Evolutionary conservation across 2,113 vertebrate genomes (phyloP).

Genomic region (Chloropsis cyanopogon): DNA sequence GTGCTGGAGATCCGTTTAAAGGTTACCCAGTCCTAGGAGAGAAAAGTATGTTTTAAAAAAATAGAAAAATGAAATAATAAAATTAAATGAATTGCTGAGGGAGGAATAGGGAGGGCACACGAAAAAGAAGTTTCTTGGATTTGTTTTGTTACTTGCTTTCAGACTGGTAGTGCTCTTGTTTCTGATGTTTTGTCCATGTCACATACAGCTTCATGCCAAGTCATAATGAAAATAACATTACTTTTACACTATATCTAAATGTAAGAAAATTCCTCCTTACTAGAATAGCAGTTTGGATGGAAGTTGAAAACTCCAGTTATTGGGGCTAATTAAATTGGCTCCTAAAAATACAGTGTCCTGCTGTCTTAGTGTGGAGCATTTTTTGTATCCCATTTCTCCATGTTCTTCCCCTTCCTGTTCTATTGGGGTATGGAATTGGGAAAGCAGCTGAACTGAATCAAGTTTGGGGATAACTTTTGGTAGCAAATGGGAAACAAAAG

Average conservation of each 20-base stretch:
- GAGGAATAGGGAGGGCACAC: not conserved
- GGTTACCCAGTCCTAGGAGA: not conserved
- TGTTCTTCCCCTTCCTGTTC: not conserved
- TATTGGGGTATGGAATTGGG: fast-evolving
- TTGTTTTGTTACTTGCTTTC: not conserved
- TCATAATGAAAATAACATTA: not conserved
- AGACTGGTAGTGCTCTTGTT: not conserved
- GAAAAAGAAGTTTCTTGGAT: not conserved
- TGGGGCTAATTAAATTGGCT: not conserved
- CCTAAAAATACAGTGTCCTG: not conserved
- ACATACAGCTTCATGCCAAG: not conserved
- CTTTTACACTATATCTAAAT: not conserved
- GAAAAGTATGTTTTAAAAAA: not conserved
- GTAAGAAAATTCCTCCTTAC: not conserved
- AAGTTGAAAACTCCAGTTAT: not conserved
- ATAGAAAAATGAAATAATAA: not conserved
- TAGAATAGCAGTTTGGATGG: not conserved
- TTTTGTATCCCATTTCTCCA: not conserved
- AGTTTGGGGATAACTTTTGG: not conserved
- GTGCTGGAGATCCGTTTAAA: not conserved
- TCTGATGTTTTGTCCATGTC: not conserved
- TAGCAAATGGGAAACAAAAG: not conserved
- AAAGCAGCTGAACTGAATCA: not conserved
- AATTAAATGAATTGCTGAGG: not conserved
- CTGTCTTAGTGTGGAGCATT: not conserved